These are phyloP conservation scores for Troilus luridus DNA, from an alignment of 2,888 invertebrate species.

Conservation along the genomic window DNA sequence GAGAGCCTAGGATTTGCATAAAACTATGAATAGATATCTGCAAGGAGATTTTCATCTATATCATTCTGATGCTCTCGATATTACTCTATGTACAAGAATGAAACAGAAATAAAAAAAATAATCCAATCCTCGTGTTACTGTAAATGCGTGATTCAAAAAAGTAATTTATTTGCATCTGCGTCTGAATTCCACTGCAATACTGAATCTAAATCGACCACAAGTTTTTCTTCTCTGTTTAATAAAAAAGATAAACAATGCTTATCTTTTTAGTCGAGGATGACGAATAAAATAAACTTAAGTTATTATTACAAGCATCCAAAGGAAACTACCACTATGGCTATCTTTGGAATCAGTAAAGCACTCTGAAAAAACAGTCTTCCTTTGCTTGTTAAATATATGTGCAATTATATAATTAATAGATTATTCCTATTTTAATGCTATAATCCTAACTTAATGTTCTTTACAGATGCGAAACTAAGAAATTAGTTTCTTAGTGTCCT, in stretches of 20 bases:
- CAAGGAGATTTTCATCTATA: slow-evolving; percentile 11
- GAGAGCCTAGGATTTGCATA: not conserved
- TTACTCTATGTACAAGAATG: not conserved
- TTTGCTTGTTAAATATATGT: too few relatives aligned
- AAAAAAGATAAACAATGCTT: not conserved
- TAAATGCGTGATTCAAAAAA: not conserved
- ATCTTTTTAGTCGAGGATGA: not conserved
- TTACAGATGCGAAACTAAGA: too few relatives aligned
- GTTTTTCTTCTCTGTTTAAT: not conserved
- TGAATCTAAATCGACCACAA: not conserved
- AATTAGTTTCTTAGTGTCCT: too few relatives aligned
- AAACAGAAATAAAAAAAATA: not conserved
- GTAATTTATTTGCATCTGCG: not conserved
- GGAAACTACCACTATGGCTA: not conserved
- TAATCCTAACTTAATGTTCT: too few relatives aligned
- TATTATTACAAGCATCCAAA: not conserved
- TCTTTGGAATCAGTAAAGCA: not conserved
- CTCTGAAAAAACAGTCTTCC: not conserved
- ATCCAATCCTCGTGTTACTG: not conserved
- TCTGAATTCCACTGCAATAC: not conserved
- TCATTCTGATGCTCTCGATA: not conserved
- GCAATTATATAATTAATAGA: too few relatives aligned
- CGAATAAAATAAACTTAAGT: not conserved
- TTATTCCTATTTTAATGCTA: too few relatives aligned
- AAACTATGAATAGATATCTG: slow-evolving; percentile 11